Evolutionary conservation across 2,797 vertebrate genomes (phyloP).

Genomic region (Clarias laeviceps): DNA sequence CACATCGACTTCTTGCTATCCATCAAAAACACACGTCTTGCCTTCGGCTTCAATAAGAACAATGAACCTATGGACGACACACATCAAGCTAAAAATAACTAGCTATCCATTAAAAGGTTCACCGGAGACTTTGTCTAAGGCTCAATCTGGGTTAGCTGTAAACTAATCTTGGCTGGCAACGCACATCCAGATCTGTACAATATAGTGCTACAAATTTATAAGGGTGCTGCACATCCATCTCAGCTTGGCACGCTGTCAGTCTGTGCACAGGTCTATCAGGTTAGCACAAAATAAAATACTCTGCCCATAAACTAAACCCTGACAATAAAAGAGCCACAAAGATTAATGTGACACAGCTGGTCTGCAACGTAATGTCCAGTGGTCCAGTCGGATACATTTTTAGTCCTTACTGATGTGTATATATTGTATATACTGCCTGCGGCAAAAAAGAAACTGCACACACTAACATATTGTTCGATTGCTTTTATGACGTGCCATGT

Average conservation of each 20-base stretch:
- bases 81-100: conserved; percentile 18
- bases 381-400: not conserved
- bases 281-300: conserved; percentile 7
- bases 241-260: not conserved
- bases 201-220: conserved; percentile 5
- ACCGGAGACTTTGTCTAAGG: not conserved
- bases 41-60: not conserved
- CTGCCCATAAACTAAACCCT: not conserved
- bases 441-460: too few species aligned
- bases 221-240: conserved; percentile 13
- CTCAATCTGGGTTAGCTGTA: not conserved
- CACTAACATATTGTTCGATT: too few species aligned
- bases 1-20: not conserved
- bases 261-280: conserved; percentile 13
- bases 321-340: not conserved
- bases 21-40: conserved; percentile 3
- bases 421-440: not conserved
- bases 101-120: conserved; percentile 19
- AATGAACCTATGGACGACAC: conserved; percentile 2
- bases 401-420: not conserved
- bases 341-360: not conserved
- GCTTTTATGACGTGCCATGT: too few species aligned
- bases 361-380: not conserved
- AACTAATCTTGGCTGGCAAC: conserved; percentile 19
- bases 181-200: not conserved